Evolutionary conservation across 2,797 vertebrate genomes (phyloP).

Genomic region (Zenarchopterus dispar): DNA sequence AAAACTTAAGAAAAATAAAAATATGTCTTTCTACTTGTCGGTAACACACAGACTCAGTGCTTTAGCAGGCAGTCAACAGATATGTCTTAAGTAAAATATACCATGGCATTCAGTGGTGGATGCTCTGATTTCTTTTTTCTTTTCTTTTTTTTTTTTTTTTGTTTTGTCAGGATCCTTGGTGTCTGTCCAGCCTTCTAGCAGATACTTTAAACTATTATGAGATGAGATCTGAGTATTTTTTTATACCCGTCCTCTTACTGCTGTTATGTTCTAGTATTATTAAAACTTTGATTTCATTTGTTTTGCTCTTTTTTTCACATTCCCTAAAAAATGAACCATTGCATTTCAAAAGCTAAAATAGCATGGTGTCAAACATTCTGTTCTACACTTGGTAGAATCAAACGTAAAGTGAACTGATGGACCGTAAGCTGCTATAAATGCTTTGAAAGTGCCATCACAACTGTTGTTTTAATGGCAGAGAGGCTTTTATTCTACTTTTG

Average conservation of each 20-base stretch:
- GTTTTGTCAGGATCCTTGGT: slow-evolving; percentile 21
- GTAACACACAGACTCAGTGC: not conserved
- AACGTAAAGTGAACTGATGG: slow-evolving; percentile 27
- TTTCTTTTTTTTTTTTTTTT: too few relatives aligned
- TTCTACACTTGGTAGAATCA: slow-evolving; percentile 7
- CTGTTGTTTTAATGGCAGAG: slow-evolving; percentile 34
- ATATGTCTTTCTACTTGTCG: not conserved
- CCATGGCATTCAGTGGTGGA: slow-evolving; percentile 20
- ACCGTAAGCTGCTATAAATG: slow-evolving; percentile 26
- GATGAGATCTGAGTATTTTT: slow-evolving; percentile 9
- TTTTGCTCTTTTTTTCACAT: not conserved
- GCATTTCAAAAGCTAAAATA: slow-evolving; percentile 19
- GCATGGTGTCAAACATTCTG: slow-evolving; percentile 17
- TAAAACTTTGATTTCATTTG: not conserved
- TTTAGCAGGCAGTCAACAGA: slow-evolving; percentile 14
- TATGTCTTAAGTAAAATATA: slow-evolving; percentile 21
- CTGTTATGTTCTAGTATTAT: slow-evolving; percentile 7
- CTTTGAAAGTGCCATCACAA: slow-evolving; percentile 15
- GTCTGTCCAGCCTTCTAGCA: slow-evolving; percentile 35
- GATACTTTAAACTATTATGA: slow-evolving; percentile 39
- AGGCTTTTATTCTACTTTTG: slow-evolving; percentile 24
- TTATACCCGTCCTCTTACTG: slow-evolving; percentile 19
- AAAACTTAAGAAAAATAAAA: not conserved
- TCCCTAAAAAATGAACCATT: slow-evolving; percentile 17
- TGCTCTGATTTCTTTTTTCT: slow-evolving; percentile 34